A percentile compares a stretch with the other conserved stretches of the same genome.
Conservation (phyloP, 1,140 invertebrate species). For the Mycetomoellerius zeteki region DNA sequence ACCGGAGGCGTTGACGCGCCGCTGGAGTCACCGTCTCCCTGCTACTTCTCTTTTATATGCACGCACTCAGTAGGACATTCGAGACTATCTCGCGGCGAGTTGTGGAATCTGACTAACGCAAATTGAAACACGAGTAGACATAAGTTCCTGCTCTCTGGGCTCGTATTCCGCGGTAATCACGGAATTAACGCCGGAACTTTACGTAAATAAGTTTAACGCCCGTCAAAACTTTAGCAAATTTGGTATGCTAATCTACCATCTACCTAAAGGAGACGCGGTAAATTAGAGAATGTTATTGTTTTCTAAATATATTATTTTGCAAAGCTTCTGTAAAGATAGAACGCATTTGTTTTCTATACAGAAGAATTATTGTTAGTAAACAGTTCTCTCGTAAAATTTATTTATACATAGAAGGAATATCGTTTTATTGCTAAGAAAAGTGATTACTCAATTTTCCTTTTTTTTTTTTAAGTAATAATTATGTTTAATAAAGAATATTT, state of each 20-base stretch:
- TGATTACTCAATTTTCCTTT: too few species aligned
- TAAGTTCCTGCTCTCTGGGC: conserved; percentile 11
- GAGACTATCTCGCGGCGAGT: conserved; percentile 55
- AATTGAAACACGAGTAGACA: conserved; percentile 63
- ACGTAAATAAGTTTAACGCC: conserved; percentile 23
- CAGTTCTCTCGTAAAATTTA: not conserved
- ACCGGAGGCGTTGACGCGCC: conserved; percentile 51
- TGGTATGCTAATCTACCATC: not conserved
- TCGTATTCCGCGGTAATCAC: conserved; percentile 48
- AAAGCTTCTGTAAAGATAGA: not conserved
- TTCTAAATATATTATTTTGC: conserved; percentile 8
- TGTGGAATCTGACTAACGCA: conserved; percentile 45
- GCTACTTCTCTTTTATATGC: conserved; percentile 17
- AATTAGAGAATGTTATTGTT: not conserved
- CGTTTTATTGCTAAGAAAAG: too few species aligned
- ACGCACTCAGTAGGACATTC: conserved; percentile 29
- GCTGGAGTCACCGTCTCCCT: not conserved
- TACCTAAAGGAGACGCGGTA: not conserved
- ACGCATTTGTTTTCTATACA: not conserved
- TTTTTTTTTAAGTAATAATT: too few species aligned
- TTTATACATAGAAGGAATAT: not conserved
- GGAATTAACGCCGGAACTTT: conserved; percentile 38
- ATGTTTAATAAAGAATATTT: too few species aligned
- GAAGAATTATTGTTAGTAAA: not conserved
- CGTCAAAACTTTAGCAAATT: not conserved